Evolutionary conservation across 35 echinoderm and acorn worm genomes (phyloP), one percentile per base, ranked within the genome.

Genomic region (Hemicentrotus pulcherrimus): DNA sequence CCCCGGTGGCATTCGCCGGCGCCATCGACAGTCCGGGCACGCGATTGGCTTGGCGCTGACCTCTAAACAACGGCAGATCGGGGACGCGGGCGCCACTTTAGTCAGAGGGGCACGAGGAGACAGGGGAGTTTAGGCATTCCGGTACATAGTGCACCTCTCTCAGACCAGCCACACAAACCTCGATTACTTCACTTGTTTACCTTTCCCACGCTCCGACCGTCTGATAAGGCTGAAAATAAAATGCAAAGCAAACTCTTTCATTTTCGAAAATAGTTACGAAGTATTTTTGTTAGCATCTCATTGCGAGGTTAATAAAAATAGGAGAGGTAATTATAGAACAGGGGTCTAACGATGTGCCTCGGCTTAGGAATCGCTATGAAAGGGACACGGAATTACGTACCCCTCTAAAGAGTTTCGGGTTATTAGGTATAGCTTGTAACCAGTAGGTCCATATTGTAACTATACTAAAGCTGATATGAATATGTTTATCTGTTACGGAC

Each of bases 141-240:
- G 88, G 88, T 90, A 90, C 88, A 90, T 90, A 90, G 88, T 33
- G 19, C 88, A 90, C 32, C 65, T 28, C 28, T 22, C 22, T n/a
- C 65, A 78, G 65, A 78, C 65, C 65, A 78, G 28, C 28, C 65
- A 22, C 6, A 8, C 19, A 22, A n/a, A 22, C 65, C 65, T 78
- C 65, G 88, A 33, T 90, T 31, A 32, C 32, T 16, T 90, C 46
- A 18, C 32, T 0, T 90, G 46, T 90, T 90, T 90, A 47, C 88
- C 19, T 90, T 90, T 90, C 88, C 88, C 88, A 90, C 88, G 88
- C 88, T 90, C 32, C 88, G 31, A 41, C n/a, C 88, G 9, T 90
- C 88, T 78, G 88, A 90, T 90, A 90, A 90, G 32, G 24, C 88
- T n/a, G 88, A 28, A 90, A 90, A 45, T 90, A 78, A 90, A 90